Evolutionary conservation across 2,113 vertebrate species (phyloP).

Genomic region (Andinoacara biseriatus): DNA sequence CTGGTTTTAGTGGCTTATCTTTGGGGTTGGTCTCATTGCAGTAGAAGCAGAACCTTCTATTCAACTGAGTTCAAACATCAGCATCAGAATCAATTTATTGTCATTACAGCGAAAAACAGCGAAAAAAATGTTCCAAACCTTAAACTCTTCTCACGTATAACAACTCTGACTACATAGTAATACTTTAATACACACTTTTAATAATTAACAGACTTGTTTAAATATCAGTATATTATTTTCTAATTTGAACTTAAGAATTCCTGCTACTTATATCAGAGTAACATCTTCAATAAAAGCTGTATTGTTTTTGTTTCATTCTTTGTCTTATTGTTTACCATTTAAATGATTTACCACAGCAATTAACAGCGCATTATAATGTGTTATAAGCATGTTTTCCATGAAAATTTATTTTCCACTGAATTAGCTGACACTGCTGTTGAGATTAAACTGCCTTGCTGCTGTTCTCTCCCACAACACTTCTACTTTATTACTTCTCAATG

Average conservation of each 20-base stretch:
- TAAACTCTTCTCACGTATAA: no score
- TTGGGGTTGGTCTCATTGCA: no score
- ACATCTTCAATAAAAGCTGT: not conserved
- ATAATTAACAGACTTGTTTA: not conserved
- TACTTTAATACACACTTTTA: not conserved
- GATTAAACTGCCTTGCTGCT: not conserved
- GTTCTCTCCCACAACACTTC: not conserved
- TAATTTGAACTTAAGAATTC: not conserved
- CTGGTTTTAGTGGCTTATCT: no score
- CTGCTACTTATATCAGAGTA: not conserved
- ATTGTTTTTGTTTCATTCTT: no score
- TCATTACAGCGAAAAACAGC: no score
- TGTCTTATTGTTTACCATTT: not conserved
- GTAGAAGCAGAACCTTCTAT: no score
- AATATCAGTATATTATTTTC: not conserved
- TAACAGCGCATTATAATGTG: not conserved
- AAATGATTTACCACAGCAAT: not conserved
- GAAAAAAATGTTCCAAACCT: no score
- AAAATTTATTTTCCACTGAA: not conserved
- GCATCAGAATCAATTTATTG: no score
- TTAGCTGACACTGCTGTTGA: not conserved
- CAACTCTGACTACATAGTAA: not conserved
- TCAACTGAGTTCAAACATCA: no score
- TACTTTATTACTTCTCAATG: not conserved
- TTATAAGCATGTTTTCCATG: not conserved